These are phyloP conservation scores for Etheostoma spectabile DNA, from an alignment of 2,113 vertebrate genomes.

Conservation along the genomic window DNA sequence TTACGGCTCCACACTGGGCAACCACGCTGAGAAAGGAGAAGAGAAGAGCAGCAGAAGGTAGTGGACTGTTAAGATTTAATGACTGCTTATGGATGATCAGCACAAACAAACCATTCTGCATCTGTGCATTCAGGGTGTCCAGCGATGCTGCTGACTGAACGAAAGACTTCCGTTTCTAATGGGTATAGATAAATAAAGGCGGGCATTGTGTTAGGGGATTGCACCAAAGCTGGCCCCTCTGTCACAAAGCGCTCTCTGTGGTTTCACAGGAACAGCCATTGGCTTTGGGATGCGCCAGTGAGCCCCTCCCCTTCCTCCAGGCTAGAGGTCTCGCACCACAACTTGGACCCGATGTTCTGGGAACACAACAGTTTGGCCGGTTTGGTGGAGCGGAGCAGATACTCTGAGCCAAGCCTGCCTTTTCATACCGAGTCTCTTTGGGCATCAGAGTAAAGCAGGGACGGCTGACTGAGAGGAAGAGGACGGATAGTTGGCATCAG, in stretches of 20 bases:
- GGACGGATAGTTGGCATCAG: background rate
- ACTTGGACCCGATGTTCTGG: slow-evolving; percentile 65
- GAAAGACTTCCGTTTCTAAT: slow-evolving; percentile 56
- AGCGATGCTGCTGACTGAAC: slow-evolving; percentile 59
- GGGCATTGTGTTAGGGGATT: slow-evolving; percentile 69
- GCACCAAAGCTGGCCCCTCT: slow-evolving; percentile 57
- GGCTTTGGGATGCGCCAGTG: slow-evolving; percentile 58
- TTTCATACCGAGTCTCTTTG: slow-evolving; percentile 9
- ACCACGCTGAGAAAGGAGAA: slow-evolving; percentile 10
- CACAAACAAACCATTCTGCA: slow-evolving; percentile 66
- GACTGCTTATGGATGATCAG: slow-evolving; percentile 43
- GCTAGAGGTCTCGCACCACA: slow-evolving; percentile 45
- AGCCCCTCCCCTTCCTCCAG: slow-evolving; percentile 15
- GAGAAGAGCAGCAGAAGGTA: slow-evolving; percentile 33
- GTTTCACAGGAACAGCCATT: slow-evolving; percentile 57
- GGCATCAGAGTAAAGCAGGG: background rate
- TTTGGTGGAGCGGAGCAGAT: slow-evolving; percentile 22
- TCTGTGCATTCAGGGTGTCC: slow-evolving; percentile 28
- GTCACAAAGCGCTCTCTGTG: slow-evolving; percentile 82
- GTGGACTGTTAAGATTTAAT: slow-evolving; percentile 78
- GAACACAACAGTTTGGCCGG: slow-evolving; percentile 48
- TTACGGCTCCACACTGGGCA: slow-evolving; percentile 37
- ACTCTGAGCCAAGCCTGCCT: slow-evolving; percentile 30
- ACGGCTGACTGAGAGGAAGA: background rate
- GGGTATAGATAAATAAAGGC: slow-evolving; percentile 61